phyloP scores from a whole-genome alignment of 2,113 vertebrate genomes.

The Actenoides lindsayi region DNA sequence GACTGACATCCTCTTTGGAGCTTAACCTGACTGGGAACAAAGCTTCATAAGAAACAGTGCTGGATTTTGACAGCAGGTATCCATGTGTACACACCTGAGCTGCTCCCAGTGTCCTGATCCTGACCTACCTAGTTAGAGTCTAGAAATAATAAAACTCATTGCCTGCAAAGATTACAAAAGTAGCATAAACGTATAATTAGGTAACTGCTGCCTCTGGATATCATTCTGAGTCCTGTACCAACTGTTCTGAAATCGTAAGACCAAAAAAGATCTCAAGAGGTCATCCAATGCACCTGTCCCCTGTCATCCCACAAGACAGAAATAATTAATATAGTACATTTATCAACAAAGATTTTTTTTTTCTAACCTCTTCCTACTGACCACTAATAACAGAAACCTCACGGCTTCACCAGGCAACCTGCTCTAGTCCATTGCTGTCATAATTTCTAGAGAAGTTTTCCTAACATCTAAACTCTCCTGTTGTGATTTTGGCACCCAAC shows the following conservation, averaged over 20 bases:
- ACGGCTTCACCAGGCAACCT: background rate
- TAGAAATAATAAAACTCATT: background rate
- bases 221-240: background rate
- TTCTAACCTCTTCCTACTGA: background rate
- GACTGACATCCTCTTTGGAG: background rate
- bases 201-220: background rate
- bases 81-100: background rate
- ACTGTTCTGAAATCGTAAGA: background rate
- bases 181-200: background rate
- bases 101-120: background rate
- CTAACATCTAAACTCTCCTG: background rate
- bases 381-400: background rate
- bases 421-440: background rate
- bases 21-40: rapidly evolving
- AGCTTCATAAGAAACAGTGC: background rate
- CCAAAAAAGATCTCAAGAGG: background rate
- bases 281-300: background rate
- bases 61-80: background rate
- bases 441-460: background rate
- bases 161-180: background rate
- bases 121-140: background rate
- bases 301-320: background rate
- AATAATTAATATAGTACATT: no score
- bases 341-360: background rate
- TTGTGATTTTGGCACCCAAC: background rate